Evolutionary conservation across 1,140 invertebrate genomes (phyloP), one percentile per base, ranked within the genome.

Genomic region (Sinonovacula constricta): DNA sequence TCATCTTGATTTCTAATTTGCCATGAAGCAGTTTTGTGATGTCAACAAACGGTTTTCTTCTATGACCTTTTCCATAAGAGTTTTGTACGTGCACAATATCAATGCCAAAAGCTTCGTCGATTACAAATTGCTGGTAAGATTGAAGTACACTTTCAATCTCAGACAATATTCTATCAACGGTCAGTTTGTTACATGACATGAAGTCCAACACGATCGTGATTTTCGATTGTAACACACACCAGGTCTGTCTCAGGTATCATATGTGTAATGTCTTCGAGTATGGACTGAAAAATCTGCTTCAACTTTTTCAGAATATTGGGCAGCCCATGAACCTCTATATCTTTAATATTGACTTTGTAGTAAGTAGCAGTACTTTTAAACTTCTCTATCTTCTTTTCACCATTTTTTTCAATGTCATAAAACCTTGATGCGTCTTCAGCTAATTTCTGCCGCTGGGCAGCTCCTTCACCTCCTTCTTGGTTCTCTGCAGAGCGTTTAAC

Each of bases 31-130:
- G 15, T 26, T 28, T 26, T 7, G 36, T 51, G 3, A 67, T 51
- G 26, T 54, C 66, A 10, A 68, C 66, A 24, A 33, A 12, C 3
- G 28, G 28, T 31, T 68, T 68, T 15, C 24, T 54, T 54, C 33
- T 68, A 51, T 68, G 54, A 15, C 66, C 66, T 12, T 26, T 33
- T 18, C 66, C 51, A 53, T 24, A 4, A 2, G 36, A 12, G 22
- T 2, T 54, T 15, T 26, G 39, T n/a, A 68, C 66, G 54, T 68
- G 66, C 22, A 54, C 66, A 3, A 68, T 24, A 12, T 68, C 51
- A 5, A 68, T 68, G 15, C 51, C 66, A 68, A 68, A 68, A 54
- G 66, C 53, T 28, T 68, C 49, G 14, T 68, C 49, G 5, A 68
- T 26, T 7, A 68, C 65, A 68, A 68, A 51, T 54, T 68, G 51